Conservation (phyloP, 2,888 invertebrate species). For the Rhorus exstirpatorius region DNA sequence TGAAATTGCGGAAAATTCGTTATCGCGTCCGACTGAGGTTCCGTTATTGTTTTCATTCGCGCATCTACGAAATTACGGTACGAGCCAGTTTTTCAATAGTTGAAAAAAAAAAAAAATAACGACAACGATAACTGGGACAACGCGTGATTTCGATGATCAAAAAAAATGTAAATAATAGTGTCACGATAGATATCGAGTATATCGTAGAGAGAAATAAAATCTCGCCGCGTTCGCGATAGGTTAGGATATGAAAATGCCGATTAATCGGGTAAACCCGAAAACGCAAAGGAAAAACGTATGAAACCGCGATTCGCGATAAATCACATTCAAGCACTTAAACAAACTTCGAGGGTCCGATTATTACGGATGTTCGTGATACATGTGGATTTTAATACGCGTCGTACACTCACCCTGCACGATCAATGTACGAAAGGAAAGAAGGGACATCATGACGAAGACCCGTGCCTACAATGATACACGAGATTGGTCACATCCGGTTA, state of each 20-base stretch:
- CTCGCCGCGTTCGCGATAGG: slow-evolving; percentile 36
- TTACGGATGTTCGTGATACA: slow-evolving; percentile 67
- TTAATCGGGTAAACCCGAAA: slow-evolving; percentile 25
- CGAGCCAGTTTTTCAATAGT: too few relatives aligned
- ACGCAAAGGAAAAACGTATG: slow-evolving; percentile 40
- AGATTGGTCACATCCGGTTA: slow-evolving; percentile 53
- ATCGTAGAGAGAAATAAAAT: slow-evolving; percentile 14
- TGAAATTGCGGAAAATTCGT: not conserved
- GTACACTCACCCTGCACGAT: slow-evolving; percentile 72
- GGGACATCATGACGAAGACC: slow-evolving; percentile 67
- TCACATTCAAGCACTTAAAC: slow-evolving; percentile 42
- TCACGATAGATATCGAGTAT: slow-evolving; percentile 31
- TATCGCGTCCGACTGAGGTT: too few relatives aligned
- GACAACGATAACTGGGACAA: too few relatives aligned
- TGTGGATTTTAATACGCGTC: slow-evolving; percentile 65
- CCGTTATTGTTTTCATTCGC: too few relatives aligned
- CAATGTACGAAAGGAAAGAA: slow-evolving; percentile 74
- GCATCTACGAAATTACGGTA: too few relatives aligned
- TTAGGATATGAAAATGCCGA: slow-evolving; percentile 60
- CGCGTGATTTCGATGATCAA: not conserved
- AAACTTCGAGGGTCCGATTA: slow-evolving; percentile 31
- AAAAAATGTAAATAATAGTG: slow-evolving; percentile 60
- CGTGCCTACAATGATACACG: slow-evolving; percentile 37
- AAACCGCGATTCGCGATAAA: slow-evolving; percentile 36
- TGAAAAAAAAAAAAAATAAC: not conserved